Percentiles rank a stretch among this genome's conserved stretches.
Conservation (phyloP, 2,888 invertebrate species). For the Colletes collaris region DNA sequence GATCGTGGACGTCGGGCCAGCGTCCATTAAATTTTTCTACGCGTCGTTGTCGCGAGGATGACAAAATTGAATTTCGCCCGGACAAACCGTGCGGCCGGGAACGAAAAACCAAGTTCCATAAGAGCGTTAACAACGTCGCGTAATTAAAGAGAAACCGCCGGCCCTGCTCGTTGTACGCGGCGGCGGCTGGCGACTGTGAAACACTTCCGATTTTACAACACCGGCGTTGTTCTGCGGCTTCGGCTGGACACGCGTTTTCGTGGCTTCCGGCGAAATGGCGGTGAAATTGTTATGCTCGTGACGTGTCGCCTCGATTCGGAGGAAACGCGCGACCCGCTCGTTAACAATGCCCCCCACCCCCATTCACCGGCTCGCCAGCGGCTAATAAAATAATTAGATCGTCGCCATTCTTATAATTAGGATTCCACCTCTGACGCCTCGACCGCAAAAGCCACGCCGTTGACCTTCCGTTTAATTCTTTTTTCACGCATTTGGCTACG, state of each 20-base stretch:
- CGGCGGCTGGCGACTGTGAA: not conserved
- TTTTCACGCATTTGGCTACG: no score
- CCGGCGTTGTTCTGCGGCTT: slow-evolving; percentile 16
- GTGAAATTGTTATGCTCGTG: slow-evolving; percentile 29
- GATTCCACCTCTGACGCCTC: slow-evolving; percentile 18
- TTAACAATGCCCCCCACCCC: slow-evolving; percentile 38
- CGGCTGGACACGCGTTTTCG: slow-evolving; percentile 21
- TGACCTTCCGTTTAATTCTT: not conserved
- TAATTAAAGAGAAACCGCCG: no score
- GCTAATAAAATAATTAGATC: slow-evolving; percentile 44
- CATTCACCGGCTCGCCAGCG: slow-evolving; percentile 23
- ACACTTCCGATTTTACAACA: slow-evolving; percentile 12
- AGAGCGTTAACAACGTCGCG: no score
- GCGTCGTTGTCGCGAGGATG: no score
- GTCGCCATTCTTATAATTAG: slow-evolving; percentile 26
- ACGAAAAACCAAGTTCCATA: no score
- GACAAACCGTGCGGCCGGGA: no score
- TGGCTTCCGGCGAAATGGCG: slow-evolving; percentile 27
- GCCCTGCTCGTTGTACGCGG: not conserved
- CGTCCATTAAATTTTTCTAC: no score
- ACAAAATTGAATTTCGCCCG: no score
- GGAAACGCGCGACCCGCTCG: slow-evolving; percentile 22
- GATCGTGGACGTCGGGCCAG: no score
- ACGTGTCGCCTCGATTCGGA: slow-evolving; percentile 22
- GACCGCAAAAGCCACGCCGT: not conserved